Evolutionary conservation across 37 sponge, comb jelly and placozoan species (phyloP), one percentile per base, ranked within the genome.

Genomic region (Hexactinellida sp.): DNA sequence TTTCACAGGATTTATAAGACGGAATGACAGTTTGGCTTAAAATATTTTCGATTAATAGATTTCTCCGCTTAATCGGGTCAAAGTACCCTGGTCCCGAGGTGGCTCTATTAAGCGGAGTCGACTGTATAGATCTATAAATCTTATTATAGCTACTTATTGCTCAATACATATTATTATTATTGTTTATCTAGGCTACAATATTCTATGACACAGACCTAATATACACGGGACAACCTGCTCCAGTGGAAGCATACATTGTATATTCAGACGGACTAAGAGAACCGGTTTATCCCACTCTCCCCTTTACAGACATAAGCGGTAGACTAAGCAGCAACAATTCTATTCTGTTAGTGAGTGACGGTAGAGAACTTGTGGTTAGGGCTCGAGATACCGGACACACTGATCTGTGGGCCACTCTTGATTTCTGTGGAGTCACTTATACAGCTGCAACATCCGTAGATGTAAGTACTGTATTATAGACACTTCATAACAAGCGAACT

Each of bases 361-460:
- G 52, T 47, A 47, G 52, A 16, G 5, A 28, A n/a, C 76, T 63
- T 7, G 76, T 25, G 34, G 30, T 63, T 32, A n/a, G 1, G 34
- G 76, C 76, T 7, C 21, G 30, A 3, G 13, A n/a, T n/a, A 10
- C 76, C 5, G 76, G 76, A 63, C 76, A 63, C 34, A 63, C 76
- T 10, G 76, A 63, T n/a, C 1, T 63, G 13, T 63, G 28, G 21
- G 76, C 76, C 34, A 63, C 76, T 21, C 19, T 63, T 7, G 76
- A 63, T n/a, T 63, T 63, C 76, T 63, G 76, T 63, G 76, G 76
- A 63, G 76, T 21, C 32, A 63, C 76, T 32, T 63, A 63, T 63
- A 63, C 76, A 3, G 76, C 76, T 32, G 76, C 76, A 21, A 63
- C 76, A 3, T 63, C 76, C 3, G 76, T 63, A 25, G 76, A 63